Evolutionary conservation across 2,113 vertebrate genomes (phyloP), one percentile per base, ranked within the genome.

Genomic region (Vombatus ursinus): DNA sequence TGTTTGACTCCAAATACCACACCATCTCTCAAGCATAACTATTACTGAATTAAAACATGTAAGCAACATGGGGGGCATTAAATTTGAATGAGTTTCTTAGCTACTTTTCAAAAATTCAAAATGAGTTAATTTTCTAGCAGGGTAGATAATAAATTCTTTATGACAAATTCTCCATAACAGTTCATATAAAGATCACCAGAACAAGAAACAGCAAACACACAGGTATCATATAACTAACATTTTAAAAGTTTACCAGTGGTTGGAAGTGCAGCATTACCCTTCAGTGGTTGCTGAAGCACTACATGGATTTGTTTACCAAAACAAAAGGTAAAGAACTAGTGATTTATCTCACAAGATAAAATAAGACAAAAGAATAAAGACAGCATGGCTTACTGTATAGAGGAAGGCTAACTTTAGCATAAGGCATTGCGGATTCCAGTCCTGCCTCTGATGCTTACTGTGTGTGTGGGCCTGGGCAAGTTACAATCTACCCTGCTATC

Each of bases 181-280:
- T 7, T 95, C 92, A 94, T 54, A 91, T 90, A 93, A 92, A 94
- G 14, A 92, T 5, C 52, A 89, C 22, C 84, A 94, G 48, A 54
- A 97, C 91, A 93, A 22, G 47, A 93, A 90, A 28, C 6, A 93
- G 89, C 90, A 97, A 94, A 94, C n/a, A 95, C 48, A 91, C 1
- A 93, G 61, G 93, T 95, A 26, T 77, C 26, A 52, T 52, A 25
- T 91, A 92, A 49, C 48, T 94, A 94, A 61, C 8, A 49, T 49
- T 94, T 94, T 53, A 92, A 95, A 94, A 89, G 47, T 50, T 93
- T 93, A 95, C 52, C 12, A 54, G n/a, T 9, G 89, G 54, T 92
- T 25, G 95, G 91, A 91, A 94, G 14, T 51, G 90, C 84, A 89
- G 19, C 53, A 77, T 57, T 93, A 96, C 95, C 47, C n/a, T 91